Base-by-base conservation (phyloP, 2,113 vertebrate species). In the Anthoscopus minutus region DNA sequence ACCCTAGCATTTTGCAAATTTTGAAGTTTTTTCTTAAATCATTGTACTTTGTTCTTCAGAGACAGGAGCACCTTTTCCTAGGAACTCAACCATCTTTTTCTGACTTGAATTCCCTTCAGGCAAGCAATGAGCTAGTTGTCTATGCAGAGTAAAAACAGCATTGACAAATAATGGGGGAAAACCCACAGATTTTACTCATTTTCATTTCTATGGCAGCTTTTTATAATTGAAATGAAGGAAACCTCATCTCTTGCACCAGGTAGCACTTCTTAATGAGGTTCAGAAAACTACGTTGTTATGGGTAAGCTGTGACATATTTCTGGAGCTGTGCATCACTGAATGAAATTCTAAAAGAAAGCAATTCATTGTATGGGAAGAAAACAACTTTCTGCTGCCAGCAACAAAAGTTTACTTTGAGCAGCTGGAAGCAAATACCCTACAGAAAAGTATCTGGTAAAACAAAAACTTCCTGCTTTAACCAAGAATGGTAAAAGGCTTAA, bases 81-180 rank as follows among this genome's bases (percentile, higher is more conserved):
- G 87, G 73, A 96, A 97, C 81, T 88, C 10, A 21, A 93, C 84
- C 72, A 77, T 86, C 69, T 65, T 93, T 95, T 95, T 96, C 69
- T 93, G 25, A 92, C 84, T 97, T 92, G 65, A 96, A 91, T 91
- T 91, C 78, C 86, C 92, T 96, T 97, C 67, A 88, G 91, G 90
- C 78, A 82, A 96, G 92, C 74, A 96, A 94, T 0, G 4, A 96
- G 73, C 84, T 86, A 96, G 86, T 72, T 96, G 77, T 87, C 96
- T 95, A 67, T 2, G 72, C 48, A 95, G 88, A 96, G n/a, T 67
- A 94, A 91, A 97, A 93, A 44, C 56, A 96, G 62, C 73, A 77
- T 21, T 94, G 93, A 96, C 85, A 88, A 97, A 96, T 14, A n/a
- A 76, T 37, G 71, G 42, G 35, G 47, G 11, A 37, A 86, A 95